Evolutionary conservation across 2,113 vertebrate species (phyloP).

Genomic region (Carassius gibelio): DNA sequence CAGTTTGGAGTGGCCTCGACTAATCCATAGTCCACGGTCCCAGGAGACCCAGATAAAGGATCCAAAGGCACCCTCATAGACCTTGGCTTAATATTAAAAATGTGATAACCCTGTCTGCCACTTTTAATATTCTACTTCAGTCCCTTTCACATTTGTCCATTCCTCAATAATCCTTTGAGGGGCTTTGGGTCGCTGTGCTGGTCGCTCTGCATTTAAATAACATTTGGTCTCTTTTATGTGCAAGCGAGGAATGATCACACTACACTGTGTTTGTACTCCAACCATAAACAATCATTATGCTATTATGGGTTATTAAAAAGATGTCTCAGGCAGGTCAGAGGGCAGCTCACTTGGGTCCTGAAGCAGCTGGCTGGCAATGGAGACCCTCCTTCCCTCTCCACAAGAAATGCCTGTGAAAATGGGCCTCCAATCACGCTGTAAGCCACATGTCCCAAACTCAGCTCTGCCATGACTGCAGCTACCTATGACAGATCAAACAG

Average conservation of each 20-base stretch:
- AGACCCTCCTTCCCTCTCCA: slow-evolving; percentile 89
- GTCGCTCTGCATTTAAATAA: slow-evolving; percentile 29
- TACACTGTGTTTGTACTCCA: background rate
- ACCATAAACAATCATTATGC: background rate
- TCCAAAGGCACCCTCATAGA: slow-evolving; percentile 40
- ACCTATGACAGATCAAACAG: slow-evolving; percentile 74
- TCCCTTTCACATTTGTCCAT: slow-evolving; percentile 46
- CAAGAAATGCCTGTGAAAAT: slow-evolving; percentile 85
- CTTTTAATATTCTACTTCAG: slow-evolving; percentile 53
- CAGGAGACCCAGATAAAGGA: slow-evolving; percentile 72
- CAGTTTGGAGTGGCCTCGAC: slow-evolving; percentile 57
- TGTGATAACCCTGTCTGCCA: slow-evolving; percentile 70
- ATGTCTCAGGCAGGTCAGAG: background rate
- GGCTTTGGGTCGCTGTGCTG: slow-evolving; percentile 7
- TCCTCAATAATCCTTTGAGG: slow-evolving; percentile 15
- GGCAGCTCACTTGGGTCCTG: slow-evolving; percentile 87
- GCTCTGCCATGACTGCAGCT: slow-evolving; percentile 83
- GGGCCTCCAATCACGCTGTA: slow-evolving; percentile 84
- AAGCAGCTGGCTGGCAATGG: slow-evolving; percentile 90
- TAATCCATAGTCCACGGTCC: slow-evolving; percentile 74
- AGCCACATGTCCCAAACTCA: slow-evolving; percentile 87
- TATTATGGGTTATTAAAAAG: background rate
- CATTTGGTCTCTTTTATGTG: background rate
- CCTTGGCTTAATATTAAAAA: slow-evolving; percentile 61
- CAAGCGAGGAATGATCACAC: background rate